A percentile compares a stretch with the other conserved stretches of the same genome.
Evolutionary conservation across 1,140 invertebrate genomes (phyloP).

Genomic region (Macrosteles quadrilineatus): DNA sequence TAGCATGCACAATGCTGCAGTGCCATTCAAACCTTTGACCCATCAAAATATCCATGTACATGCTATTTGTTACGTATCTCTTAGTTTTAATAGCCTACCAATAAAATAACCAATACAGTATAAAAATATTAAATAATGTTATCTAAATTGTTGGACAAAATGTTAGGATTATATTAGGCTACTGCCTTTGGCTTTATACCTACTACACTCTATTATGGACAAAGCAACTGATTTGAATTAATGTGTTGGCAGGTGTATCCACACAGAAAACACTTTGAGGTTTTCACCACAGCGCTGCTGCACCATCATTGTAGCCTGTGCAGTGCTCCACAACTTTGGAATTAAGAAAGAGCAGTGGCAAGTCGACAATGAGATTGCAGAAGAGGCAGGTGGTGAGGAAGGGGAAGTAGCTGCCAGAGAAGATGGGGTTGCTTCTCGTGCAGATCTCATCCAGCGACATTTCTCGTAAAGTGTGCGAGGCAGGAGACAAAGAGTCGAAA

Average conservation of each 20-base stretch:
- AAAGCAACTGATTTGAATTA: neutral
- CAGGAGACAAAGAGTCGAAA: too few species aligned
- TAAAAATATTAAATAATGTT: neutral
- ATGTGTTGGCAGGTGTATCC: neutral
- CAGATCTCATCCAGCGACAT: too few species aligned
- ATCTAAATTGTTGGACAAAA: neutral
- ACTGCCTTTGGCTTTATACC: neutral
- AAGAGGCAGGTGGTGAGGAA: neutral
- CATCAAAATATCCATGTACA: neutral
- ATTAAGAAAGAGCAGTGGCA: neutral
- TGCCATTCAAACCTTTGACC: neutral
- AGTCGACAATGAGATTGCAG: neutral
- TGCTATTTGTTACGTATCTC: neutral
- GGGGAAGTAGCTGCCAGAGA: neutral
- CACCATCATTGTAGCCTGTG: neutral
- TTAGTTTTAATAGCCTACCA: neutral
- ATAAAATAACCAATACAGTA: neutral
- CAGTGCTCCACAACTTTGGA: too few species aligned
- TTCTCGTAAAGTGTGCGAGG: too few species aligned
- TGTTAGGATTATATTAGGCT: neutral
- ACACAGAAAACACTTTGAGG: neutral
- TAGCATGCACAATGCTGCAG: too few species aligned
- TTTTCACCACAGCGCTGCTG: neutral
- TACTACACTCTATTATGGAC: neutral
- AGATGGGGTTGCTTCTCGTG: too few species aligned